Base-by-base conservation (phyloP, 2,888 invertebrate species). In the Tineola bisselliella region DNA sequence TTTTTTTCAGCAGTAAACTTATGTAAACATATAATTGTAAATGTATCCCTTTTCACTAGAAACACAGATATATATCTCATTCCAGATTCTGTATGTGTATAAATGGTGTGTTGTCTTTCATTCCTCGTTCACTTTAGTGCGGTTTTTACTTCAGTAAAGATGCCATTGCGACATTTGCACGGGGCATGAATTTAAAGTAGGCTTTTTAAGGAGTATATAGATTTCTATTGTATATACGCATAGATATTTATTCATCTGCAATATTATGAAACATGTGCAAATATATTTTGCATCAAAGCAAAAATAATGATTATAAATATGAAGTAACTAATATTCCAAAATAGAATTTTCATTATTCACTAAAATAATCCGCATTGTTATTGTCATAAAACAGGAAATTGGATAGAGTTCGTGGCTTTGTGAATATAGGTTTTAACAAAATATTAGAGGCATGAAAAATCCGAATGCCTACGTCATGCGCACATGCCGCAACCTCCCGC, bases 81-180 rank as follows among this genome's bases (percentile, higher is more conserved):
- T 15, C 15, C 5, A 48, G 13, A 48, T 48, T 48, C 48, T 15
- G 17, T 17, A 48, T 48, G 15, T 48, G 48, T 48, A 48, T 6
- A 48, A 17, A 17, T 13, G n/a, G n/a, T 10, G 1, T 48, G 15
- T 48, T 17, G 15, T 13, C 48, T 48, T 48, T 48, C 17, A 48
- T 48, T 48, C 48, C 48, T 48, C 17, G 15, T 48, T 48, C 17
- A 48, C 48, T 48, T 48, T 48, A 48, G 48, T 48, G 48, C 48
- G 48, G 48, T 48, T 15, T 48, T 48, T 65, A 67, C 65, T 65
- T 64, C 62, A 63, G 30, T 48, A 61, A 62, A 62, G 62, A 57
- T 63, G 64, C 65, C 62, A 65, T 67, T 65, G 63, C 63, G 59
- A 19, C 48, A 15, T 48, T 48, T 48, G 48, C 48, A 48, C 48